Evolutionary conservation across 1,140 invertebrate genomes (phyloP).

Genomic region (Chelonus insularis): DNA sequence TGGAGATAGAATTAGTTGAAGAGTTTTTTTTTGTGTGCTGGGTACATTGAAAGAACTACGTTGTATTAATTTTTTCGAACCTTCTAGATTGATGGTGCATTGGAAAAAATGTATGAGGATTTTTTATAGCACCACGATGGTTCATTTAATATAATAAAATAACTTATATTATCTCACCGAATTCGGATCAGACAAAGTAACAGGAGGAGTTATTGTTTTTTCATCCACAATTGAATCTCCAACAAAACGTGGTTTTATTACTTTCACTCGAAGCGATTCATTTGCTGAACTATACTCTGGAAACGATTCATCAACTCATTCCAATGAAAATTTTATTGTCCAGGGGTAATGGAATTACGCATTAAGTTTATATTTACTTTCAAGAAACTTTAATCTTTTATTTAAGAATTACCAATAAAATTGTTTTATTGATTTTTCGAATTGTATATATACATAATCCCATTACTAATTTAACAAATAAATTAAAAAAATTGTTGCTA

Average conservation of each 20-base stretch:
- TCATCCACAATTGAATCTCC: not conserved
- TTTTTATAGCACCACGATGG: too few species aligned
- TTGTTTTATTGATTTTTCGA: not conserved
- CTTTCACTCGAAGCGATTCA: not conserved
- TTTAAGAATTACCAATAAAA: not conserved
- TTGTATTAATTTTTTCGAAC: too few species aligned
- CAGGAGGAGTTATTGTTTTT: not conserved
- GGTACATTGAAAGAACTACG: too few species aligned
- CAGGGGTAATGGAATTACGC: conserved; percentile 44
- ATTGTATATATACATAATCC: conserved; percentile 35
- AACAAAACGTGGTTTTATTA: conserved; percentile 15
- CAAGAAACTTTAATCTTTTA: not conserved
- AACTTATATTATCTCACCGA: too few species aligned
- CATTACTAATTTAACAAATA: conserved; percentile 31
- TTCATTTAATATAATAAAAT: too few species aligned
- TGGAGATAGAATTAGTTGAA: too few species aligned
- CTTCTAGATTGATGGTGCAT: too few species aligned
- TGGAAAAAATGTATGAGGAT: too few species aligned
- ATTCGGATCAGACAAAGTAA: not conserved
- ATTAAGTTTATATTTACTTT: conserved; percentile 25
- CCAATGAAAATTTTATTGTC: not conserved
- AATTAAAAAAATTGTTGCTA: not conserved
- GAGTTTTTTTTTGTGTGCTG: too few species aligned
- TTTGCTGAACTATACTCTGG: not conserved
- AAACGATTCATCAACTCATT: not conserved